These are phyloP conservation scores for Acleris laterana DNA, from an alignment of 2,888 invertebrate species.

Conservation along the genomic window DNA sequence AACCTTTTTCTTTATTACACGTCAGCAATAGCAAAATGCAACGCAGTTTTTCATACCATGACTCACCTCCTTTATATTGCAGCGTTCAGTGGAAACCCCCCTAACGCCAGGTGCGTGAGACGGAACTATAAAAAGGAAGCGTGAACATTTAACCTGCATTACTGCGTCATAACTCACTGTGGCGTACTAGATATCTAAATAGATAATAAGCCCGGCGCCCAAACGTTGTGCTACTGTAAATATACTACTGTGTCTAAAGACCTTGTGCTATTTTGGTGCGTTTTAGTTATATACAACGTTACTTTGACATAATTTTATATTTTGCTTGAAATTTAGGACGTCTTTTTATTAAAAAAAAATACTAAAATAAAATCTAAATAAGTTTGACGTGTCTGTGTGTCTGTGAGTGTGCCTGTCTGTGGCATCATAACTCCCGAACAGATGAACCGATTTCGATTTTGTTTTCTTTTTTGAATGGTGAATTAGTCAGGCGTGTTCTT, in stretches of 20 bases:
- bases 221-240: conserved; percentile 41
- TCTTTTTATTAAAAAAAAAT: no score
- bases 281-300: not conserved
- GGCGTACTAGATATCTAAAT: conserved; percentile 68
- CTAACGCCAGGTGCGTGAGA: conserved; percentile 64
- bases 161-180: conserved; percentile 70
- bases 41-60: conserved; percentile 1
- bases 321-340: no score
- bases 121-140: conserved; percentile 71
- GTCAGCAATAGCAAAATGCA: not conserved
- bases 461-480: no score
- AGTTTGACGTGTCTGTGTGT: no score
- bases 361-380: no score
- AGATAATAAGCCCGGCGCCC: conserved; percentile 66
- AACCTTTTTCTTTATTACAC: no score
- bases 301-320: not conserved
- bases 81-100: conserved; percentile 28
- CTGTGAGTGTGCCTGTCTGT: no score
- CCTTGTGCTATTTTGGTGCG: not conserved
- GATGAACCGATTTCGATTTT: no score
- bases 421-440: no score
- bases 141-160: conserved; percentile 72
- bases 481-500: no score
- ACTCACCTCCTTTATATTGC: not conserved
- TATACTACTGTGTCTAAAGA: not conserved